Evolutionary conservation across 2,113 vertebrate species (phyloP), one percentile per base, ranked within the genome.

Genomic region (Macrotis lagotis): DNA sequence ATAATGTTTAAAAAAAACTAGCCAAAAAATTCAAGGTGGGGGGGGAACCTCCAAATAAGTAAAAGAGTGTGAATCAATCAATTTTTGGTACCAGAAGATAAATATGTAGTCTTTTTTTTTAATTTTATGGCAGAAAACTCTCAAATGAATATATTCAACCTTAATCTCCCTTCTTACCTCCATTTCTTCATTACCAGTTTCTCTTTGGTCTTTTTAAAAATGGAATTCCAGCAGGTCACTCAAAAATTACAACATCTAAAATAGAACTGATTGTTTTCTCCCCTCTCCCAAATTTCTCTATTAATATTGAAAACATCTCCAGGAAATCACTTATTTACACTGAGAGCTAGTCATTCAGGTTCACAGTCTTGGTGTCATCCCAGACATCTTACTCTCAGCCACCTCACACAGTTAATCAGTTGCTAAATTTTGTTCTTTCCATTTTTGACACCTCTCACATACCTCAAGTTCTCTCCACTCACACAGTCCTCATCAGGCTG

Each of bases 21-120:
- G 26, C 6, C 8, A 53, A 55, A 59, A 37, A 53, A 25, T 14
- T 19, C 48, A 95, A 95, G n/a, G n/a, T n/a, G n/a, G n/a, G n/a
- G n/a, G n/a, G n/a, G n/a, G n/a, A n/a, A 89, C 91, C 90, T 89
- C 44, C 59, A 49, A 92, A 92, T 94, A 52, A 93, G 93, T 50
- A 95, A 47, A 91, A 94, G 74, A 95, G 48, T 74, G 37, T 4
- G 92, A 90, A 96, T 25, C 9, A 48, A 92, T 19, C 88, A 95
- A 3, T 3, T 91, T 93, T 90, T 91, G 93, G 51, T 94, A 44
- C 37, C 88, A 95, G n/a, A 95, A 49, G 26, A 28, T 88, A 74
- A 26, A 51, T 3, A 74, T n/a, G 3, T n/a, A 74, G 53, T 28
- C 48, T 91, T 92, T 90, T 19, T 51, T 96, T 93, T 83, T n/a